phyloP scores from a whole-genome alignment of 2,113 vertebrate species.

The Globicephala melas region DNA sequence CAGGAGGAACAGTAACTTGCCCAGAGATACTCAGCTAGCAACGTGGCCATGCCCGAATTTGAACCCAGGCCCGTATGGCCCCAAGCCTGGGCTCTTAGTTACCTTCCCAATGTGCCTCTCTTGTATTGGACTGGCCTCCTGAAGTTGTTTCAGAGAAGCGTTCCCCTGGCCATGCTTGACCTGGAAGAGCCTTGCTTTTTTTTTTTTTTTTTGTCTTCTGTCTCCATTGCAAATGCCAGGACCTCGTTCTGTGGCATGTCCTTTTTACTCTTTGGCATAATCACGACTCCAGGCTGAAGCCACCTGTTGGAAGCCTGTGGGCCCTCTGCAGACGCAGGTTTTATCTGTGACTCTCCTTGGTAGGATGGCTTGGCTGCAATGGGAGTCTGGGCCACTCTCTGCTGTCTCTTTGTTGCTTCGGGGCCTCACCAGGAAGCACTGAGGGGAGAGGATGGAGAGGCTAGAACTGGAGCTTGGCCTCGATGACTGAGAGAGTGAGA shows the following conservation, averaged over 20 bases:
- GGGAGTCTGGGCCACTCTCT: not conserved
- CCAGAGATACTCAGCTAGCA: not conserved
- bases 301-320: rapidly evolving
- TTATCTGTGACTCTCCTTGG: not conserved
- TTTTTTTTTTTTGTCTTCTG: not conserved
- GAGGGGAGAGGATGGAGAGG: not conserved
- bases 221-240: not conserved
- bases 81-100: too few relatives aligned
- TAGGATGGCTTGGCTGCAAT: not conserved
- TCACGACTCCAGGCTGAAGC: not conserved
- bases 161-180: not conserved
- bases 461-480: not conserved
- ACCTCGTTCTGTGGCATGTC: not conserved
- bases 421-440: not conserved
- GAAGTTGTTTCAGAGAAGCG: not conserved
- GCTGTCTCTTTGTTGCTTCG: not conserved
- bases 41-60: not conserved
- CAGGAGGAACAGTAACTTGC: not conserved
- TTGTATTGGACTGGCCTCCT: not conserved
- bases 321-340: not conserved
- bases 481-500: rapidly evolving
- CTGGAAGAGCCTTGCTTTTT: not conserved
- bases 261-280: not conserved
- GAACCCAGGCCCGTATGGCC: not conserved
- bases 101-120: not conserved